Base-by-base conservation (phyloP, 2,797 vertebrate species). In the Pseudochromis fuscus region DNA sequence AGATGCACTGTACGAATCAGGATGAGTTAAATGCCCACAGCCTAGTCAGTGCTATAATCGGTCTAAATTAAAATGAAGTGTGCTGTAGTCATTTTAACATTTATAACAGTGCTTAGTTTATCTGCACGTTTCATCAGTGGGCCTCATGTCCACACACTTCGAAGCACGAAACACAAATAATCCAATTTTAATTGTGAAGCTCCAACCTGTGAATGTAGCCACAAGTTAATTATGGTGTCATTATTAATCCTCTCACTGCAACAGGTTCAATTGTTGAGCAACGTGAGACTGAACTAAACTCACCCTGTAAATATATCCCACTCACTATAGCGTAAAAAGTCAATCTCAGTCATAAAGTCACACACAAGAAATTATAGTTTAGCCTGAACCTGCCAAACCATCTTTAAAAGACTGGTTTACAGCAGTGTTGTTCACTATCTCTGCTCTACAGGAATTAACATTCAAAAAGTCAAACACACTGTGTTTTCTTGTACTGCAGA, bases 181-280 rank as follows among this genome's bases (percentile, higher is more conserved):
- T 67, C 40, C 5, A 8, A 35, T 21, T 75, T 84, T 50, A 62
- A 53, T 64, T 75, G 35, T 35, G 35, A 76, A 58, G 53, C 52
- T 72, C 35, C 40, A 72, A 76, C 67, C 44, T 80, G 50, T 79
- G 50, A 82, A 86, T 86, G 77, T 81, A 86, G 69, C 67, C 64
- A 72, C 68, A 82, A 76, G 84, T 89, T 82, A 88, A 90, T 91
- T 82, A 77, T 64, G 56, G 69, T 82, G 57, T 78, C 62, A 64
- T 81, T 85, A 75, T 84, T 87, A 87, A 84, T 85, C 31, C 56
- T 74, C 76, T 64, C 55, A 52, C 72, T 84, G 86, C 89, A 91
- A 91, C 91, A 92, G 79, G 86, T 90, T 87, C 70, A 87, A 25
- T 5, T 70, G 52, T 5, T 70, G 52, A 79, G 70, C 70, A 67